Evolutionary conservation across 2,113 vertebrate species (phyloP), one percentile per base, ranked within the genome.

Genomic region (Poecile atricapillus): DNA sequence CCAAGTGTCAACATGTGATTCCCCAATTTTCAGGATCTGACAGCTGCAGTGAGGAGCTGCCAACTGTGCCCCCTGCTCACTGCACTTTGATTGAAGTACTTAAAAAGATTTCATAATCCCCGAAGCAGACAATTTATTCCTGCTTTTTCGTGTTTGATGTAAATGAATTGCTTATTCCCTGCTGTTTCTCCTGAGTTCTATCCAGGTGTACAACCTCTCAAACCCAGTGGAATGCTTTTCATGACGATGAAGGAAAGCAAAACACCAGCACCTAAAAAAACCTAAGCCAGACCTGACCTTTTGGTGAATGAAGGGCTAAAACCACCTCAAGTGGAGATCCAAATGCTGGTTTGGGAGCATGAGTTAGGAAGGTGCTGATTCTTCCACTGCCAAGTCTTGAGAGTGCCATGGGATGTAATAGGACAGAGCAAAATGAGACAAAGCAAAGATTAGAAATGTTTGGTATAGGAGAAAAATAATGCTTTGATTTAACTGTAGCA

Each of bases 1-100:
- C 96, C 87, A 97, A 97, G 97, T 97, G 97, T 94, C 97, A 98
- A 85, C 97, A 97, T 97, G 90, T 96, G 95, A 98, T 97, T 97
- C 96, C 95, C 95, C 87, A 87, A 94, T 98, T 97, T 97, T 97
- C 35, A 67, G 91, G 94, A 97, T 97, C 92, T 97, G 97, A 97
- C 97, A 97, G 97, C 98, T 98, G 97, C 97, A 96, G 84, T 27
- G 30, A 90, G 86, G 69, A 87, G 91, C 95, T 95, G 97, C 97
- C 97, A 98, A 95, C 96, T 89, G 84, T 91, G 88, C 94, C 94
- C 95, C 89, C 76, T 96, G 95, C 93, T 96, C 91, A 49, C 17
- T 80, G 94, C 84, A 62, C 83, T 95, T 89, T 56, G 95, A 96
- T 92, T 95, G 94, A 97, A 97, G 95, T 94, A 81, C 94, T 97